These are phyloP conservation scores for Dendrocincla fuliginosa DNA, from an alignment of 2,797 vertebrate genomes.

Conservation along the genomic window DNA sequence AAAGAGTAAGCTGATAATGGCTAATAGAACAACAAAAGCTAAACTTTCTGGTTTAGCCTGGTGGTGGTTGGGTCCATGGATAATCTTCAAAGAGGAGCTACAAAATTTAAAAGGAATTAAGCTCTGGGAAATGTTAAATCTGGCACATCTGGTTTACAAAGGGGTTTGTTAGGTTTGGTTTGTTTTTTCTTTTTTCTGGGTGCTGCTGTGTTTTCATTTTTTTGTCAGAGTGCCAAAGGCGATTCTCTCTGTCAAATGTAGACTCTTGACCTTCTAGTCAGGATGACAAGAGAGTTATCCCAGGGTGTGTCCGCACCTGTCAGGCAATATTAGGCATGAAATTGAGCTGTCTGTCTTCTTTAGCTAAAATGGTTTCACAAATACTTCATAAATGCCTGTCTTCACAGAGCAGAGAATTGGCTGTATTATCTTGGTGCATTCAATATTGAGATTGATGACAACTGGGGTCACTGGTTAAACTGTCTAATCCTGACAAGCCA, in stretches of 20 bases:
- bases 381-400: conserved; percentile 36
- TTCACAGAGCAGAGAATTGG: neutral
- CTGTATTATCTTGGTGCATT: neutral
- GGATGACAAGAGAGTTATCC: conserved; percentile 26
- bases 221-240: neutral
- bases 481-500: conserved; percentile 30
- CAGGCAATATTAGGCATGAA: conserved; percentile 18
- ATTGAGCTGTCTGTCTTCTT: conserved; percentile 52
- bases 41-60: conserved; percentile 24
- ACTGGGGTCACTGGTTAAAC: neutral
- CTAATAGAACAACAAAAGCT: neutral
- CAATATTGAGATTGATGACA: conserved; percentile 51
- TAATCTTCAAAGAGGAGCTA: conserved; percentile 44
- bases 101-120: neutral
- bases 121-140: conserved; percentile 9
- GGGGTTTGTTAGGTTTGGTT: neutral
- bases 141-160: conserved; percentile 31
- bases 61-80: neutral
- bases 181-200: neutral
- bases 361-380: conserved; percentile 40
- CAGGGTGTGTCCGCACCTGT: conserved; percentile 47
- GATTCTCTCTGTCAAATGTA: conserved; percentile 24
- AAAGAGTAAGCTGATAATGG: neutral
- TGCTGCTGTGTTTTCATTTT: neutral
- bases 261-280: conserved; percentile 32